Base-by-base conservation (phyloP, 2,888 invertebrate genomes). In the Tachina grossa region DNA sequence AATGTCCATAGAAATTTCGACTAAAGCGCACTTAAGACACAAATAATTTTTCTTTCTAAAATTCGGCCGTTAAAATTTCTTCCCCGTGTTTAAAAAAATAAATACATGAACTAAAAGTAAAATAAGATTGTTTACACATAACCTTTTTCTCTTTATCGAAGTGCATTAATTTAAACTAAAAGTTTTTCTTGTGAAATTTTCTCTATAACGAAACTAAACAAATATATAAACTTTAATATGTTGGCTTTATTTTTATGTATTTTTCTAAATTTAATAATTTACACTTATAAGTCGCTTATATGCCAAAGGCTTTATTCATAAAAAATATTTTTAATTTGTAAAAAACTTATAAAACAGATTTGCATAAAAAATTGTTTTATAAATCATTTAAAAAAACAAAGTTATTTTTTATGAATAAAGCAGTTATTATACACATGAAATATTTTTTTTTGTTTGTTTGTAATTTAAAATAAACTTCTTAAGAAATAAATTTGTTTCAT, bases 101-200 rank as follows among this genome's bases (percentile, higher is more conserved):
- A 78, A 87, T 85, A 6, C 0, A 5, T 31, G 1, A 31, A 5
- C 66, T 88, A 68, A 81, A 55, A 51, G 13, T 59, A 13, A 49
- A 45, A 75, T 14, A 80, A 19, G n/a, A 1, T 71, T 47, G 57
- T 61, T 71, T 66, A 59, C 49, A 59, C 47, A 79, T 82, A 78
- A 72, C 82, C 55, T 63, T 78, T 71, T 31, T 39, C 14, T 68
- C 49, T 88, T 68, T 84, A 82, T 87, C 87, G 75, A 89, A 89
- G 91, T 90, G 91, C 90, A 91, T 91, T 91, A 91, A 89, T 89
- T 89, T 89, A 86, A 91, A 85, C 89, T 91, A 87, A 89, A 91
- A 90, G 91, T 91, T 90, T 83, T 82, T 69, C 66, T n/a, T 77
- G 39, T 31, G 77, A 69, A 45, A 77, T 55, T 63, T 55, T 72